Base-by-base conservation (phyloP, 2,113 vertebrate genomes). In the Perognathus longimembris region DNA sequence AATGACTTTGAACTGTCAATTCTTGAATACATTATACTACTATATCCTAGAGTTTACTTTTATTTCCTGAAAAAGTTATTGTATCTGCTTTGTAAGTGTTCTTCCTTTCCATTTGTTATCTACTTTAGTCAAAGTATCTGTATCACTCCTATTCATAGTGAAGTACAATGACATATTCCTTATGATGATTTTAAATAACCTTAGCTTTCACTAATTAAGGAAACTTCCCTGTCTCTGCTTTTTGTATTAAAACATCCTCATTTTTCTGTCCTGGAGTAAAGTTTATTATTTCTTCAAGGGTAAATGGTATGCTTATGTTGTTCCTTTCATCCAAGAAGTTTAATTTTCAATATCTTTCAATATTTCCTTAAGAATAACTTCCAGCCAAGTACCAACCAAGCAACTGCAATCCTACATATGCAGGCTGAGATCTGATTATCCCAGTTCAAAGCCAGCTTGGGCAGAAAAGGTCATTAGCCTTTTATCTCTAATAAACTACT, bases 1-100 rank as follows among this genome's bases (percentile, higher is more conserved):
- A 36, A 70, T 22, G 84, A 80, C 67, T 93, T 26, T 11, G 64
- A 89, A 70, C 75, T 85, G 84, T 93, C 90, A 71, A 79, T 63
- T 94, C 71, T 77, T 24, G 0, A 32, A 70, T 24, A 64, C 3
- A 5, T 24, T 66, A 64, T 34, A 24, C 64, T 84, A 20, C 63
- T 2, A 0, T 86, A 77, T 30, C 64, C 45, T 57, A 45, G 20
- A 88, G 54, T 32, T 88, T 42, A 32, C 36, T 78, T 92, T 61
- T 32, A 63, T 85, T 61, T 22, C n/a, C 69, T 66, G 30, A 78
- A 81, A 69, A 91, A 26, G 5, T 57, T 75, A 69, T 17, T 57
- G 40, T 54, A 15, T 54, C 50, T 54, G 4, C 17, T 54, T 54
- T 15, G 14, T 18, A 54, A 18, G 17, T 54, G 17, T 15, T 15